phyloP scores from a whole-genome alignment of 2,113 vertebrate genomes.

The Charadrius vociferus region DNA sequence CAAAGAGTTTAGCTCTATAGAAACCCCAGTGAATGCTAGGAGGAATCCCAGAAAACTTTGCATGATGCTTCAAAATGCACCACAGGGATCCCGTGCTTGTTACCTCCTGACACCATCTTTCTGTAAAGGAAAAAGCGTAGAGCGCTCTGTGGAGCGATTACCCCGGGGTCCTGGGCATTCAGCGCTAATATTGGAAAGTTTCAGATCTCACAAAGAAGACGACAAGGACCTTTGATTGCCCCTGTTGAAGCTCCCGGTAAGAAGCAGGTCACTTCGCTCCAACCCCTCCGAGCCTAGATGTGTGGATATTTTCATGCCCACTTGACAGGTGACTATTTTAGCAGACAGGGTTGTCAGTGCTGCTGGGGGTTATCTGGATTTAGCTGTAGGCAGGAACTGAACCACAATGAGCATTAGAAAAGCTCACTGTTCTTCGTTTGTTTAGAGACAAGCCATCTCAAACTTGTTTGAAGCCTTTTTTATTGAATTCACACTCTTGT shows the following conservation, averaged over 20 bases:
- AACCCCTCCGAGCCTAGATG: not conserved
- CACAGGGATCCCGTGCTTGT: not conserved
- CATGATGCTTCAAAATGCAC: slow-evolving; percentile 21
- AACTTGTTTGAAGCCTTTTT: slow-evolving; percentile 53
- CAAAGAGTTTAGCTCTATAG: slow-evolving; percentile 32
- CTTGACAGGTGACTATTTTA: not conserved
- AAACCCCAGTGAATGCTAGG: not conserved
- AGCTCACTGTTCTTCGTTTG: slow-evolving; percentile 22
- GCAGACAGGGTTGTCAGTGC: not conserved
- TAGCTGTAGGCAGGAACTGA: not conserved
- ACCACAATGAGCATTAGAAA: slow-evolving; percentile 13
- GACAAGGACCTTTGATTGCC: not conserved
- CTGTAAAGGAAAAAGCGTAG: not conserved
- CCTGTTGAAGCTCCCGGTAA: not conserved
- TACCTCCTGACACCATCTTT: not conserved
- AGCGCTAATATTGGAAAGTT: not conserved
- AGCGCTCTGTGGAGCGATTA: not conserved
- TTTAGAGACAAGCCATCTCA: slow-evolving; percentile 55
- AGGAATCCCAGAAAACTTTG: slow-evolving; percentile 26
- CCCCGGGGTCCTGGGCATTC: not conserved
- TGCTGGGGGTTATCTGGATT: slow-evolving; percentile 5
- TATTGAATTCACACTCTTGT: slow-evolving; percentile 51
- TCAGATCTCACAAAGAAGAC: not conserved
- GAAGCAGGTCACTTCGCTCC: not conserved
- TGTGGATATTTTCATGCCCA: not conserved